Evolutionary conservation across 2,797 vertebrate species (phyloP), one percentile per base, ranked within the genome.

Genomic region (Crypturellus tataupa): DNA sequence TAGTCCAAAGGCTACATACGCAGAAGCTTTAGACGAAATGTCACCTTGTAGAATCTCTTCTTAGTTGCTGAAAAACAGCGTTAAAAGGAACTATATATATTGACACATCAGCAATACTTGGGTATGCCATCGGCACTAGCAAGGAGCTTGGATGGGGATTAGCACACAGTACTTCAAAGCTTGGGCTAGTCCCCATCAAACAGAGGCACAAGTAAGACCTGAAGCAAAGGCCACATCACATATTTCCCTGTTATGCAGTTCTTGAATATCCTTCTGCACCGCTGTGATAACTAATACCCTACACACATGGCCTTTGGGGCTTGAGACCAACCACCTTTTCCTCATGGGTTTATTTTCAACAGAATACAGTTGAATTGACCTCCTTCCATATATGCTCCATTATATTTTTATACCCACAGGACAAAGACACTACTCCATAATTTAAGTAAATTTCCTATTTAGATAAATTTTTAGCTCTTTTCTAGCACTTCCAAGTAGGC

Each of bases 1-100:
- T 55, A 94, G 73, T 91, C 77, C 89, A 85, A 88, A 81, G 92
- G 65, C 88, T 90, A 93, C 53, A 39, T 14, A 83, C 27, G 72
- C 89, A 87, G 89, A 40, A 91, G 65, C 67, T 80, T 59, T 33
- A 88, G 49, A 70, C 14, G 85, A 88, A 84, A 84, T 40, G 63
- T 55, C 87, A 79, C 80, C 71, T 85, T 12, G 6, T 11, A 21
- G 51, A 91, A 64, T 63, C 88, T 87, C 79, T 60, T 65, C 53
- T 62, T 80, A 76, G 53, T 75, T 51, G 42, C 35, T 25, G 64
- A 65, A 68, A 67, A 80, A 56, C 64, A 21, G 35, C 55, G 35
- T 0, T 75, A 58, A 65, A 71, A 78, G 55, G 16, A 89, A 42
- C 10, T 1, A 31, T 18, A 31, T 2, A 4, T 2, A 89, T 15